Base-by-base conservation (phyloP, 2,113 vertebrate genomes). In the Mellivora capensis region DNA sequence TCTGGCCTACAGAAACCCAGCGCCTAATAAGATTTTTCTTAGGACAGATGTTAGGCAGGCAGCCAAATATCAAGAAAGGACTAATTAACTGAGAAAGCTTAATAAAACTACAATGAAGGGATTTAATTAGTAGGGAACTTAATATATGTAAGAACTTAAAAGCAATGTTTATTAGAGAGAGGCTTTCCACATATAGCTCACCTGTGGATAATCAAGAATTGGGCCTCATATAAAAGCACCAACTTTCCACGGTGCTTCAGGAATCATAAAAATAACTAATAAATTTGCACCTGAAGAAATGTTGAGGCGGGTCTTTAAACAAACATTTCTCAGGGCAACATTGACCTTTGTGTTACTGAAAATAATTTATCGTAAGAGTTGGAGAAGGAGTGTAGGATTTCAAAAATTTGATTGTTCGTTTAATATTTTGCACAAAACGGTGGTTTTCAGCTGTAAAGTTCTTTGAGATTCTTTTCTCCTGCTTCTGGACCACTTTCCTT, bases 41-140 rank as follows among this genome's bases (percentile, higher is more conserved):
- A 91, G 42, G 52, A 57, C 39, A 95, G 29, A 64, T 86, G 64
- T 20, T 8, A 84, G 76, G 77, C 54, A 90, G 71, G 39, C 3
- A 85, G 72, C 59, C 74, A 84, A 67, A 64, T 15, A 37, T 42
- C 84, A 94, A 72, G 29, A 74, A 71, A 97, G 31, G 31, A 93
- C 91, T 72, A 97, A 83, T 90, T 96, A 92, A 88, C 25, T 87
- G 84, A 88, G 71, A 93, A 95, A 93, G 91, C 18, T 57, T 69
- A 95, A 92, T 89, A 94, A 95, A 91, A 86, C n/a, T 72, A 79
- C 37, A 96, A 77, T 39, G 64, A 94, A 62, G 42, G n/a, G 25
- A 44, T 57, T 90, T 71, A 93, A 84, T 62, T 87, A 85, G 7
- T 61, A 17, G 31, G 20, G 27, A 89, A 95, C 9, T 34, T 85